Percentiles rank a stretch among this genome's conserved stretches.
These are phyloP conservation scores for Indicator maculatus DNA, from an alignment of 2,113 vertebrate genomes.

Conservation along the genomic window DNA sequence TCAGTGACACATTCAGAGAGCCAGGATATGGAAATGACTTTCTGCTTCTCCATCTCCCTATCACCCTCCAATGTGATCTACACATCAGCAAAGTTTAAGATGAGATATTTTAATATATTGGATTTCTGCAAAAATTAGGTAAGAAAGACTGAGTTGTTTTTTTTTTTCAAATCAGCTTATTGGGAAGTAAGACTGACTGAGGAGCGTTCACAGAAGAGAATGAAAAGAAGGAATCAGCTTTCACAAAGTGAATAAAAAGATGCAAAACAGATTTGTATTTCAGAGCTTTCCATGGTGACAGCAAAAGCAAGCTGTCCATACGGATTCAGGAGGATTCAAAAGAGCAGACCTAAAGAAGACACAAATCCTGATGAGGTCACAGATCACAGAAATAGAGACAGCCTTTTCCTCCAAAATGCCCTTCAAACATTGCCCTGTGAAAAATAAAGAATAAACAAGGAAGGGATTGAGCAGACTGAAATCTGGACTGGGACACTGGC, in stretches of 20 bases:
- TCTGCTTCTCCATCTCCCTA: neutral
- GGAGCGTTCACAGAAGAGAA: neutral
- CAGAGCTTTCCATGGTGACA: neutral
- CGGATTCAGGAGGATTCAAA: neutral
- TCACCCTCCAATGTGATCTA: neutral
- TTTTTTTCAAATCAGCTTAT: neutral
- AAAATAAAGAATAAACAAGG: neutral
- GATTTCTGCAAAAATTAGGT: neutral
- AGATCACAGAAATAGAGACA: neutral
- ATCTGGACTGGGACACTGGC: neutral
- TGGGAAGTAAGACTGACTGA: neutral
- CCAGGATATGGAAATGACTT: neutral
- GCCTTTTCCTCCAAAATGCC: neutral
- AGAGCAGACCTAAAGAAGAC: neutral
- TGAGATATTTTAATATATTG: neutral
- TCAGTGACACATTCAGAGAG: neutral
- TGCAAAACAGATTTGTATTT: neutral
- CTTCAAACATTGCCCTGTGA: neutral
- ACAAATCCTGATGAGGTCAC: neutral
- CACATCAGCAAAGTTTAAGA: neutral
- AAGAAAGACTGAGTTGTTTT: neutral
- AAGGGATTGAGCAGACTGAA: neutral
- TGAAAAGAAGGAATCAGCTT: neutral
- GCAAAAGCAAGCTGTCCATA: neutral
- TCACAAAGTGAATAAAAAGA: neutral